Conservation (phyloP, 2,888 invertebrate genomes). For the Dynastes tityus region DNA sequence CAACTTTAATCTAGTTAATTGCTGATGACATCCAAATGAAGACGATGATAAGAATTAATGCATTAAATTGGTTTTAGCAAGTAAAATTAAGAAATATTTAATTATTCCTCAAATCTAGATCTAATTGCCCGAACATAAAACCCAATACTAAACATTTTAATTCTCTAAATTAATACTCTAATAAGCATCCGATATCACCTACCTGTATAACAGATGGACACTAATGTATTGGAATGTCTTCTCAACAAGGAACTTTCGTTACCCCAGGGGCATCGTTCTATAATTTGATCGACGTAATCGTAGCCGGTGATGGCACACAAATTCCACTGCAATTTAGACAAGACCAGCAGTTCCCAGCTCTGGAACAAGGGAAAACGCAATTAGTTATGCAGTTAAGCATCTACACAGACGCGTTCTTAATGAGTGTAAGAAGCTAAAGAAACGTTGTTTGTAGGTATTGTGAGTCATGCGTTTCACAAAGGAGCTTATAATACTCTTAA, state of each 20-base stretch:
- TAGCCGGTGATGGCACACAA: constrained; percentile 84
- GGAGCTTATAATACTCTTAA: no score
- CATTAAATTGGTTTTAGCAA: no score
- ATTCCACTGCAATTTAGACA: constrained; percentile 86
- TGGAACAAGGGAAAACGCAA: constrained; percentile 67
- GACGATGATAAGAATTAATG: no score
- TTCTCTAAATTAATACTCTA: no score
- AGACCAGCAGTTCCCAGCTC: constrained; percentile 87
- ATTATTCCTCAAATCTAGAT: no score
- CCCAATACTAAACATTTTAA: no score
- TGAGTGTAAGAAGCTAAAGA: background rate
- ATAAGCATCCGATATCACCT: constrained; percentile 61
- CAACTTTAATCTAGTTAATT: no score
- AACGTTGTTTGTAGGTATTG: no score
- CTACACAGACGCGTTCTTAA: background rate
- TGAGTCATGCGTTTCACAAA: no score
- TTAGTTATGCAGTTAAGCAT: constrained; percentile 2
- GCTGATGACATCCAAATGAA: no score
- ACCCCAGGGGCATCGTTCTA: constrained; percentile 79
- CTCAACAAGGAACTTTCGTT: constrained; percentile 76
- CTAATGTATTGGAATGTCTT: constrained; percentile 83
- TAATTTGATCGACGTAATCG: constrained; percentile 87
- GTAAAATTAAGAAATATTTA: no score
- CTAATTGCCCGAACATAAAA: no score
- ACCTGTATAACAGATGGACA: constrained; percentile 87